A percentile compares a stretch with the other conserved stretches of the same genome.
phyloP scores from a whole-genome alignment of 1,140 invertebrate genomes.

The Hyles euphorbiae region DNA sequence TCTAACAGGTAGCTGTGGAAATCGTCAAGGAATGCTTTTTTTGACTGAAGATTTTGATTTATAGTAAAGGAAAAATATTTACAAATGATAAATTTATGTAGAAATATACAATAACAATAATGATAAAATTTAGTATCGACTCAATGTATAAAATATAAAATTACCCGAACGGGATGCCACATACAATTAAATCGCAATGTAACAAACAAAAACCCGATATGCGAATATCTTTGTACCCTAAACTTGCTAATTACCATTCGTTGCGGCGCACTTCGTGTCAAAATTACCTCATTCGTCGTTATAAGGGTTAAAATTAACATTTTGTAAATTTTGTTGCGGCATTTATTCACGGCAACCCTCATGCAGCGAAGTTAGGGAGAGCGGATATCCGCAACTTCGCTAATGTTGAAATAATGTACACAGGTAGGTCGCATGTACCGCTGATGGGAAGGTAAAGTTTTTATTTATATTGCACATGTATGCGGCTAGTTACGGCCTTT shows the following conservation, averaged over 20 bases:
- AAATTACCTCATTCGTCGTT: conserved; percentile 26
- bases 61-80: no score
- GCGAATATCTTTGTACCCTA: neutral
- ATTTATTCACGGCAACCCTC: conserved; percentile 28
- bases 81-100: no score
- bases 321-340: conserved; percentile 29
- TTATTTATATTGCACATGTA: conserved; percentile 22
- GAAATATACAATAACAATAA: no score
- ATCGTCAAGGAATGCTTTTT: no score
- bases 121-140: no score
- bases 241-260: neutral
- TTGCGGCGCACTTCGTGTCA: conserved; percentile 14
- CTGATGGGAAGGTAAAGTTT: conserved; percentile 22
- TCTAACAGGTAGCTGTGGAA: no score
- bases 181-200: neutral
- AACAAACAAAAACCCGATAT: neutral
- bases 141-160: no score
- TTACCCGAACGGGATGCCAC: no score
- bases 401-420: conserved; percentile 45
- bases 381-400: conserved; percentile 35
- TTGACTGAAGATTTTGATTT: no score
- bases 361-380: conserved; percentile 26
- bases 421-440: conserved; percentile 17
- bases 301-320: conserved; percentile 39
- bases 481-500: neutral